These are phyloP conservation scores for Periphyllus acericola DNA, from an alignment of 2,888 invertebrate species.

Conservation along the genomic window DNA sequence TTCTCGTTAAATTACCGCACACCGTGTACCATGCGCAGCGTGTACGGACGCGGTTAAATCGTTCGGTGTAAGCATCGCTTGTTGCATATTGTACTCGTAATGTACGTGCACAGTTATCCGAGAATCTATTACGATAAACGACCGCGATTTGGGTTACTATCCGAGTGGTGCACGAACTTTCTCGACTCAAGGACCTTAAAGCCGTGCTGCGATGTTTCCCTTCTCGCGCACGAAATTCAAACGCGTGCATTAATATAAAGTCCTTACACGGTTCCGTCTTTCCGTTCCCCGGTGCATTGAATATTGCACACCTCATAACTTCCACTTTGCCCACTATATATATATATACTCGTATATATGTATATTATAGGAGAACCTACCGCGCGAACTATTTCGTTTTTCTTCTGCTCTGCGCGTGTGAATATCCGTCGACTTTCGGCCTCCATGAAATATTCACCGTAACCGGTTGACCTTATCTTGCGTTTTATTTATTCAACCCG, in stretches of 20 bases:
- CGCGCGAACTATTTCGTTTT: neutral
- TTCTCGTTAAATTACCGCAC: neutral
- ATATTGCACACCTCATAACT: constrained; percentile 21
- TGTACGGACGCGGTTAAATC: neutral
- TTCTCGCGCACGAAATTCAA: neutral
- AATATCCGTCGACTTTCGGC: neutral
- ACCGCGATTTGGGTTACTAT: neutral
- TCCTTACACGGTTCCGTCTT: neutral
- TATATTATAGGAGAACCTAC: neutral
- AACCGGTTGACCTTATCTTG: neutral
- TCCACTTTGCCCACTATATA: neutral
- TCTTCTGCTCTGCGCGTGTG: neutral
- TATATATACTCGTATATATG: no score
- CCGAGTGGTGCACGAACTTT: neutral
- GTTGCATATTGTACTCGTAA: no score
- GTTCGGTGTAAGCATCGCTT: neutral
- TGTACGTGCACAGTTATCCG: neutral
- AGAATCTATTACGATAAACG: neutral
- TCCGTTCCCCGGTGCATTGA: neutral
- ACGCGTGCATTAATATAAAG: neutral
- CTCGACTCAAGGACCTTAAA: neutral
- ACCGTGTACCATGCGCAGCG: no score
- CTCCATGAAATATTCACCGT: constrained; percentile 29
- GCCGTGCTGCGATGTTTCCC: neutral
- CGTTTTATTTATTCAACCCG: constrained; percentile 1